Evolutionary conservation across 1,140 invertebrate genomes (phyloP).

Genomic region (Zaprionus capensis): DNA sequence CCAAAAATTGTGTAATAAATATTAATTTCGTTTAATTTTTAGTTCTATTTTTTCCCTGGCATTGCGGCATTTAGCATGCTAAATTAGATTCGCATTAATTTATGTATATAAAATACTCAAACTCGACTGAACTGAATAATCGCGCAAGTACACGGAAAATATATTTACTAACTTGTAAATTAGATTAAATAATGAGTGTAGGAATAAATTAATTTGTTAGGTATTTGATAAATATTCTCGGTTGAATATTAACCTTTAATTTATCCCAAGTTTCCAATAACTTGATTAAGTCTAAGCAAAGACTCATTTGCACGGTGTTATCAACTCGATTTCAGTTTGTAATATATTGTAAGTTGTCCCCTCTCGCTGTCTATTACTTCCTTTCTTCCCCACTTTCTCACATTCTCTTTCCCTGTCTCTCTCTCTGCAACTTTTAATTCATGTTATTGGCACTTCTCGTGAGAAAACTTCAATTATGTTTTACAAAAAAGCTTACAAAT

Average conservation of each 20-base stretch:
- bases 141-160: not conserved
- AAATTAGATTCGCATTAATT: constrained; percentile 24
- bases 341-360: no score
- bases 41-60: constrained; percentile 19
- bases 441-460: not conserved
- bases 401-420: not conserved
- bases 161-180: not conserved
- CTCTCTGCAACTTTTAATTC: not conserved
- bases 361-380: not conserved
- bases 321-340: not conserved
- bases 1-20: constrained; percentile 74
- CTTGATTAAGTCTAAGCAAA: not conserved
- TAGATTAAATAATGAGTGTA: not conserved
- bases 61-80: constrained; percentile 7
- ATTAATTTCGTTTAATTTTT: constrained; percentile 61
- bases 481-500: not conserved
- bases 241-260: no score
- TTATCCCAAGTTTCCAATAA: no score
- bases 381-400: not conserved
- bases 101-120: constrained; percentile 3
- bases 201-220: no score
- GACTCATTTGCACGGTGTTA: not conserved
- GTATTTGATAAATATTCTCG: no score
- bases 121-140: not conserved
- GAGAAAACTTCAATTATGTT: not conserved